phyloP scores from a whole-genome alignment of 2,888 invertebrate genomes.

The Chaetoderma sp. region DNA sequence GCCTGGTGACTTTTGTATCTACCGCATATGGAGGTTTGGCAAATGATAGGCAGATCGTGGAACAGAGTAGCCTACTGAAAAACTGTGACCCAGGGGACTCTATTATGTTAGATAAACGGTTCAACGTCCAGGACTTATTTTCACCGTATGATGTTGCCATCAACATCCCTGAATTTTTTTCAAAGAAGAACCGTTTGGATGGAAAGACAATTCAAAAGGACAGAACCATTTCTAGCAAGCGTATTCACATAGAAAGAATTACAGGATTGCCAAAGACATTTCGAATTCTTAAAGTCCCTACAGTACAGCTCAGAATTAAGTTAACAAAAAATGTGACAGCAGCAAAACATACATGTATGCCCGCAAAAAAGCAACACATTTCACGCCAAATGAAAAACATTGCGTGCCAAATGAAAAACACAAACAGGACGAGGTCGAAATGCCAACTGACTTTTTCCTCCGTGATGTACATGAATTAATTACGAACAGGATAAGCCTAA shows the following conservation, averaged over 20 bases:
- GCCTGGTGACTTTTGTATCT: conserved; percentile 39
- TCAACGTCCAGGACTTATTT: conserved; percentile 40
- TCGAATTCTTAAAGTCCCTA: conserved; percentile 29
- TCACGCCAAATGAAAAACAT: no score
- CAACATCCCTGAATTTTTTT: conserved; percentile 41
- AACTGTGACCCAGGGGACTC: conserved; percentile 38
- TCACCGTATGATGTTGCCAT: conserved; percentile 28
- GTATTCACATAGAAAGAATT: conserved; percentile 41
- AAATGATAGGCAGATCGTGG: conserved; percentile 41
- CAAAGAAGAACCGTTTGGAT: conserved; percentile 39
- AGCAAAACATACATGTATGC: no score
- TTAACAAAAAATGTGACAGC: no score
- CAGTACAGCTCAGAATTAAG: no score
- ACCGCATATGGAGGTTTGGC: conserved; percentile 43
- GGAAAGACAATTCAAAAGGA: conserved; percentile 32
- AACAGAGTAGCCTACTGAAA: conserved; percentile 15
- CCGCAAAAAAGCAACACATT: no score
- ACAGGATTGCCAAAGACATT: conserved; percentile 38
- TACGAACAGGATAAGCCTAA: no score
- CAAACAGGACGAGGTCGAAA: no score
- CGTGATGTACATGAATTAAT: no score
- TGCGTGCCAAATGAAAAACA: no score
- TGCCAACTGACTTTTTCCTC: no score
- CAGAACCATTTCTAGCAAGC: conserved; percentile 38
- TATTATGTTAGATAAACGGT: conserved; percentile 37